These are phyloP conservation scores for Auanema sp. DNA, from an alignment of 2,888 invertebrate species.

Conservation along the genomic window DNA sequence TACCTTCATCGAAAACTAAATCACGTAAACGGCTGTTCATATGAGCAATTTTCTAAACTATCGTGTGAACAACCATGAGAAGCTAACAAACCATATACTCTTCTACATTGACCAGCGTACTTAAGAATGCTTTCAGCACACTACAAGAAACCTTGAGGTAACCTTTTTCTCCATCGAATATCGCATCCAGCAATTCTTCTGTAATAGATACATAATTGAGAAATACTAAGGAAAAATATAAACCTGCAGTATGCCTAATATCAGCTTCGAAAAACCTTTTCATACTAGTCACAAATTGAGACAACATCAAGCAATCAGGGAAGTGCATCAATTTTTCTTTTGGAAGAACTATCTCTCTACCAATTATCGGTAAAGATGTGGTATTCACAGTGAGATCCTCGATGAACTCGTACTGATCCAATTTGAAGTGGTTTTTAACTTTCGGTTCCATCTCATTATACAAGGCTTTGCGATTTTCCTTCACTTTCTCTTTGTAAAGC, in stretches of 20 bases:
- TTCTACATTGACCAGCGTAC: not conserved
- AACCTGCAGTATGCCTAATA: constrained; percentile 13
- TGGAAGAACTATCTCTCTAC: not conserved
- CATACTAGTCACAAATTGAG: constrained; percentile 16
- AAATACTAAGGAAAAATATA: not conserved
- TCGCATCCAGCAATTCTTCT: not conserved
- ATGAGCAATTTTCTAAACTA: constrained; percentile 14
- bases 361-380: constrained; percentile 3
- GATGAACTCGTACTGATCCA: constrained; percentile 11
- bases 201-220: not conserved
- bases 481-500: constrained; percentile 11
- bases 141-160: no score
- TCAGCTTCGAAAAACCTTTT: constrained; percentile 10
- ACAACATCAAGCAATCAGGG: constrained; percentile 18
- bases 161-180: no score
- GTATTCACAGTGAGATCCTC: constrained; percentile 16
- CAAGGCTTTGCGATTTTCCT: constrained; percentile 2
- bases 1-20: constrained; percentile 11
- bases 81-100: not conserved
- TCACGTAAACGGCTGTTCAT: constrained; percentile 14
- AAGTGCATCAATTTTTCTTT: constrained; percentile 7
- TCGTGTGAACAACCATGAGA: not conserved
- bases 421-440: constrained; percentile 15
- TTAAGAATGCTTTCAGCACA: not conserved
- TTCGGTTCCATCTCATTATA: constrained; percentile 11